phyloP scores from a whole-genome alignment of 2,888 invertebrate genomes.

The Aphidius colemani region DNA sequence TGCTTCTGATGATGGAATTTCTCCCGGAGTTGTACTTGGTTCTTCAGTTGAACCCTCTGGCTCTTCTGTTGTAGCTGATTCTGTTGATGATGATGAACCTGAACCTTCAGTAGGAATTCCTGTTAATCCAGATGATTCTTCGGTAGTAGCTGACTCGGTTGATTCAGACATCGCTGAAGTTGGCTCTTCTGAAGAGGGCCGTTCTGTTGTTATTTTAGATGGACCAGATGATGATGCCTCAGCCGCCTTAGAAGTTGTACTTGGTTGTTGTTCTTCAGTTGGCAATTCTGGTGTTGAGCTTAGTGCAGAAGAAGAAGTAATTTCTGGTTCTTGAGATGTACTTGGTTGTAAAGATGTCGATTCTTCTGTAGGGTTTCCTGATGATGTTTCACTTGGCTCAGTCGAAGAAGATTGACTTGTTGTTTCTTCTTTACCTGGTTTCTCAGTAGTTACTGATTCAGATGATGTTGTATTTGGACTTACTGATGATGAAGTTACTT shows the following conservation, averaged over 20 bases:
- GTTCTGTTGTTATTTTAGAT: not conserved
- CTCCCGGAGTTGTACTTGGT: no score
- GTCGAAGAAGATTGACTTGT: no score
- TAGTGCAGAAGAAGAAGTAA: not conserved
- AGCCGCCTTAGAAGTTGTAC: not conserved
- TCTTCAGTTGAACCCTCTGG: not conserved
- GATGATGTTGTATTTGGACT: not conserved
- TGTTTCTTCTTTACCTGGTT: no score
- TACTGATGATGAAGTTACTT: not conserved
- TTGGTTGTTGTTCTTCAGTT: not conserved
- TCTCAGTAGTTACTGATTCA: conserved; percentile 1
- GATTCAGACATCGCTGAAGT: not conserved
- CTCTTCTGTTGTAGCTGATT: not conserved
- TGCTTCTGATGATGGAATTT: not conserved
- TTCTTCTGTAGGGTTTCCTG: not conserved
- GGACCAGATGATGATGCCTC: not conserved
- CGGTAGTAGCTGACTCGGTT: not conserved
- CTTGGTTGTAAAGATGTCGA: not conserved
- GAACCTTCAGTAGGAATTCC: not conserved
- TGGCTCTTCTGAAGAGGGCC: no score
- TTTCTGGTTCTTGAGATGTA: not conserved
- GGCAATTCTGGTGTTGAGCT: not conserved
- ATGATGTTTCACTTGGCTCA: no score
- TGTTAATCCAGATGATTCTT: no score
- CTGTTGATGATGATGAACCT: not conserved